Evolutionary conservation across 2,797 vertebrate genomes (phyloP).

Genomic region (Tympanoctomys barrerae): DNA sequence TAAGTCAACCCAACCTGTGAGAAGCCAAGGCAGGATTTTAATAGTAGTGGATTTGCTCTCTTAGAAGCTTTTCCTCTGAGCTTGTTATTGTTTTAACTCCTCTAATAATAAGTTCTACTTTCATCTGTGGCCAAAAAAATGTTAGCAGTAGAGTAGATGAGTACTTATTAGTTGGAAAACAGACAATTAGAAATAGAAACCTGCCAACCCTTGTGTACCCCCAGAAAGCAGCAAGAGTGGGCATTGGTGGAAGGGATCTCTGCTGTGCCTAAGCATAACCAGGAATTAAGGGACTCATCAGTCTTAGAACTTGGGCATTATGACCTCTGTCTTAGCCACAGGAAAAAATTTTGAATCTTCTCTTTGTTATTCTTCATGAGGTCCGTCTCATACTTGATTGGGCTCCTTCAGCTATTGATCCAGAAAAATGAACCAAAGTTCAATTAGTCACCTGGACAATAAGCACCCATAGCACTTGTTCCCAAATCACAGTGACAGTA

Average conservation of each 20-base stretch:
- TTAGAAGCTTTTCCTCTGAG: constrained; percentile 16
- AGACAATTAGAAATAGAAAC: background rate
- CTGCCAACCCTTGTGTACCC: rapidly evolving
- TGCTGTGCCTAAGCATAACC: background rate
- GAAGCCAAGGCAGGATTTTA: constrained; percentile 4
- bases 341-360: background rate
- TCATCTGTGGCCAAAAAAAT: background rate
- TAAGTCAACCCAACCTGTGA: background rate
- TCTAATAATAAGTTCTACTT: constrained; percentile 38
- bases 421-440: constrained; percentile 55
- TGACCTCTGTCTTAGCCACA: background rate
- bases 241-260: background rate
- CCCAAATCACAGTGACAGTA: background rate
- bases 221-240: background rate
- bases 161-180: background rate
- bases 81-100: background rate
- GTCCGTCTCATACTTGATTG: constrained; percentile 36
- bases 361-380: constrained; percentile 39
- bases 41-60: background rate
- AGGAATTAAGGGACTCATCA: constrained; percentile 7
- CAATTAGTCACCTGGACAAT: constrained; percentile 8
- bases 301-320: constrained; percentile 3
- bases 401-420: constrained; percentile 50
- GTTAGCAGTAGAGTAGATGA: background rate
- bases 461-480: background rate